Percentiles rank a stretch among this genome's conserved stretches.
Conservation (phyloP, 2,113 vertebrate species). For the Aphyosemion australe region DNA sequence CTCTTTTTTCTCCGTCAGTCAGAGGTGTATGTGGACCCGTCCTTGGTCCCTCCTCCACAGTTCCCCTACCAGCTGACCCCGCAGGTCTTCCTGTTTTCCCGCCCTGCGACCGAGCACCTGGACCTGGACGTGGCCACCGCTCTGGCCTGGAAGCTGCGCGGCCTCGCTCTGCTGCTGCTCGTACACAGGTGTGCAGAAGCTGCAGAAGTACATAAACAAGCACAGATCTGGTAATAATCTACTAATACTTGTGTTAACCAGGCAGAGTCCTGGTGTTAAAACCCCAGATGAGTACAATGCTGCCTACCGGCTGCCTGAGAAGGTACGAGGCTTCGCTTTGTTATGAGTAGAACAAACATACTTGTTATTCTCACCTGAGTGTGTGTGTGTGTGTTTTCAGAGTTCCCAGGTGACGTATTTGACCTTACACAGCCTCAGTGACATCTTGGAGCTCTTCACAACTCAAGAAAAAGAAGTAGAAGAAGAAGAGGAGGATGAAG, state of each 20-base stretch:
- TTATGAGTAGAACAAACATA: not conserved
- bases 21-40: constrained; percentile 85
- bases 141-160: constrained; percentile 87
- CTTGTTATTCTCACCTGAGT: not conserved
- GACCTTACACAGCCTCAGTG: constrained; percentile 81
- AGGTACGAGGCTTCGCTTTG: constrained; percentile 53
- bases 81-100: constrained; percentile 89
- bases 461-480: constrained; percentile 56
- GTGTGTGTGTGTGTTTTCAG: constrained; percentile 56
- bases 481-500: constrained; percentile 60
- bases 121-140: constrained; percentile 84
- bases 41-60: constrained; percentile 82
- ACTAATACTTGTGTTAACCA: constrained; percentile 35
- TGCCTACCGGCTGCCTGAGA: constrained; percentile 74
- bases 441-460: constrained; percentile 81
- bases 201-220: not conserved
- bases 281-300: constrained; percentile 71
- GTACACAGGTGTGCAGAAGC: constrained; percentile 83
- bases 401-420: constrained; percentile 84
- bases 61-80: constrained; percentile 87
- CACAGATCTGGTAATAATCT: not conserved
- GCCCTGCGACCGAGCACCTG: constrained; percentile 79
- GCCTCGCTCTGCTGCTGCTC: constrained; percentile 87
- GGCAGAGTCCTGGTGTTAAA: constrained; percentile 71
- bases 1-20: constrained; percentile 68